A percentile compares a stretch with the other conserved stretches of the same genome.
Conservation (phyloP, 2,888 invertebrate genomes). For the Cetonia aurata region DNA sequence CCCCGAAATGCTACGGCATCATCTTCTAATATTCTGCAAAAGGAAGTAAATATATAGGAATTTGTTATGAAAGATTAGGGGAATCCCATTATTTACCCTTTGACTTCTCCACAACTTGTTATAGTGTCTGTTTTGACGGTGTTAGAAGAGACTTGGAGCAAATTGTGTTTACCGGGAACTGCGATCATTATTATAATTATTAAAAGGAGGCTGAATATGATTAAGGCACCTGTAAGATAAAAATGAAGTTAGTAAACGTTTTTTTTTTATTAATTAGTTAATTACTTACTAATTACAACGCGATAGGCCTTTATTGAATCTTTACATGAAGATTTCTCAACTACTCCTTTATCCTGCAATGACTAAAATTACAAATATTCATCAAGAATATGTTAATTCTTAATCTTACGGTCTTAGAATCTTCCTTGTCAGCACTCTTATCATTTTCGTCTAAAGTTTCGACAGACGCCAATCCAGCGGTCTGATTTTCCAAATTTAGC, state of each 20-base stretch:
- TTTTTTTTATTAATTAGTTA: slow-evolving; percentile 65
- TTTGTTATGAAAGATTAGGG: neutral
- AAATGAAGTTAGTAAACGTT: slow-evolving; percentile 8
- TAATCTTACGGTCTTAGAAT: slow-evolving; percentile 72
- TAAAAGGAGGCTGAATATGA: slow-evolving; percentile 73
- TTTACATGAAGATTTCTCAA: slow-evolving; percentile 68
- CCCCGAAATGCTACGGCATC: slow-evolving; percentile 85
- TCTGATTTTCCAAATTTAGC: slow-evolving; percentile 63
- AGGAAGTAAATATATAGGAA: slow-evolving; percentile 34
- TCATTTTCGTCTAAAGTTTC: slow-evolving; percentile 84
- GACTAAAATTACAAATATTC: neutral
- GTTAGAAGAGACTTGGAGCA: slow-evolving; percentile 26
- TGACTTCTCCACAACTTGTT: slow-evolving; percentile 83
- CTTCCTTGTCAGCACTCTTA: slow-evolving; percentile 76
- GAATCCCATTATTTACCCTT: slow-evolving; percentile 72
- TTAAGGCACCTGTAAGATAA: slow-evolving; percentile 67
- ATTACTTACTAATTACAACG: slow-evolving; percentile 73
- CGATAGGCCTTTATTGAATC: slow-evolving; percentile 76
- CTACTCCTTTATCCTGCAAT: slow-evolving; percentile 67
- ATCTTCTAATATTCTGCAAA: slow-evolving; percentile 77
- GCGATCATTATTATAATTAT: slow-evolving; percentile 76
- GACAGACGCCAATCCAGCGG: slow-evolving; percentile 82
- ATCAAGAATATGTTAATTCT: neutral
- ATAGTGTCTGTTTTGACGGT: slow-evolving; percentile 80
- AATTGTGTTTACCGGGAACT: slow-evolving; percentile 67